Evolutionary conservation across 2,113 vertebrate species (phyloP).

Genomic region (Misgurnus anguillicaudatus): DNA sequence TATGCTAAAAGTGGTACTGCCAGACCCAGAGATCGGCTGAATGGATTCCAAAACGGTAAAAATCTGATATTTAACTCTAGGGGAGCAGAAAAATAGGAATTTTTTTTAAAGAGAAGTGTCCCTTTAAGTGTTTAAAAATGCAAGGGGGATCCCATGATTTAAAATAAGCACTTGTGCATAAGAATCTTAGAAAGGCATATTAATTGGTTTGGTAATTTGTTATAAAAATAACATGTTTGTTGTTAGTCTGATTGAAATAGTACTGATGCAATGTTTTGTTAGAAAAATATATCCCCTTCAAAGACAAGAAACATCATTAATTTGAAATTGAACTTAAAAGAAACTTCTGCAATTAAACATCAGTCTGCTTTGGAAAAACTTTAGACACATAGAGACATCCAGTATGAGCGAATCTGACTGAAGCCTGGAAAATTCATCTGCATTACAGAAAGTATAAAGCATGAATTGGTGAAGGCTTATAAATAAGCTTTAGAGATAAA

Average conservation of each 20-base stretch:
- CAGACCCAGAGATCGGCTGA: too few relatives aligned
- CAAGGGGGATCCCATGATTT: not conserved
- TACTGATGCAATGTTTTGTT: not conserved
- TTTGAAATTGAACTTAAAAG: not conserved
- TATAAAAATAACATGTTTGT: not conserved
- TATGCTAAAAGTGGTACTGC: too few relatives aligned
- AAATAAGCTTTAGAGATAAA: slow-evolving; percentile 29
- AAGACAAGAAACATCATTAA: not conserved
- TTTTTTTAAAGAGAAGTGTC: too few relatives aligned
- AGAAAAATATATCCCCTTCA: not conserved
- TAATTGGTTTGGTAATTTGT: too few relatives aligned
- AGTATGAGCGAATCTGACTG: not conserved
- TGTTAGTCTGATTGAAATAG: not conserved
- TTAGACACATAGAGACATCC: not conserved
- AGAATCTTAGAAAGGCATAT: slow-evolving; percentile 1
- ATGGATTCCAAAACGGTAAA: too few relatives aligned
- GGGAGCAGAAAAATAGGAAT: too few relatives aligned
- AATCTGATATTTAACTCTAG: too few relatives aligned
- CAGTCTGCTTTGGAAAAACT: not conserved
- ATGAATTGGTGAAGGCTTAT: slow-evolving; percentile 22
- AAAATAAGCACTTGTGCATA: slow-evolving; percentile 1
- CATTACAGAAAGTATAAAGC: slow-evolving; percentile 5
- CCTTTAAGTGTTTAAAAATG: not conserved
- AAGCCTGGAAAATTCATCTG: not conserved
- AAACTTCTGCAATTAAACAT: not conserved